phyloP scores from a whole-genome alignment of 2,888 invertebrate genomes.

The Labia minor region DNA sequence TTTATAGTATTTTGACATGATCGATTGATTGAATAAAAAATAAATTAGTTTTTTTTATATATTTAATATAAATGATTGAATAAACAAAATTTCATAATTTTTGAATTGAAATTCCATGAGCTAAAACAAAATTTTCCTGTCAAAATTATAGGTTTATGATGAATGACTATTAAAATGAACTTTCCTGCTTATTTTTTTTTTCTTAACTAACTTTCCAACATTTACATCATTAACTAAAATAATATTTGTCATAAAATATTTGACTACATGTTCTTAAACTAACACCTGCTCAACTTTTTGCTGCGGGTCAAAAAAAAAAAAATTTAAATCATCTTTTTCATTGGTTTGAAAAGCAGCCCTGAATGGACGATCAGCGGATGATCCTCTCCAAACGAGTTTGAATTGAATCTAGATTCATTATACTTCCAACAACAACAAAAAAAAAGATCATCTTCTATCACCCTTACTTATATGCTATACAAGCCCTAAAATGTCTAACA shows the following conservation, averaged over 20 bases:
- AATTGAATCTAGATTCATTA: constrained; percentile 3
- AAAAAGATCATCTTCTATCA: neutral
- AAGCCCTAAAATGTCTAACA: too few species aligned
- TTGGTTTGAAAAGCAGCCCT: neutral
- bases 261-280: constrained; percentile 6
- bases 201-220: too few species aligned
- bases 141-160: neutral
- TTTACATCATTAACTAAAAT: constrained; percentile 13
- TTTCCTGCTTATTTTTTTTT: neutral
- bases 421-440: neutral
- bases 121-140: neutral
- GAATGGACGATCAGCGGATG: neutral
- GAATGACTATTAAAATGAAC: neutral
- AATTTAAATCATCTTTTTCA: neutral
- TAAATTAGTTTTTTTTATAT: too few species aligned
- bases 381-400: neutral
- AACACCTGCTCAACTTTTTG: neutral
- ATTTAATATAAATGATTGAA: too few species aligned
- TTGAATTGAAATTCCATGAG: too few species aligned
- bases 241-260: constrained; percentile 5
- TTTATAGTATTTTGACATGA: too few species aligned
- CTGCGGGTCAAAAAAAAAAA: neutral
- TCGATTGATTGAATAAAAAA: too few species aligned
- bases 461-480: neutral
- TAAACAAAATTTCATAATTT: too few species aligned